Base-by-base conservation (phyloP, 2,888 invertebrate genomes). In the Sesia apiformis region DNA sequence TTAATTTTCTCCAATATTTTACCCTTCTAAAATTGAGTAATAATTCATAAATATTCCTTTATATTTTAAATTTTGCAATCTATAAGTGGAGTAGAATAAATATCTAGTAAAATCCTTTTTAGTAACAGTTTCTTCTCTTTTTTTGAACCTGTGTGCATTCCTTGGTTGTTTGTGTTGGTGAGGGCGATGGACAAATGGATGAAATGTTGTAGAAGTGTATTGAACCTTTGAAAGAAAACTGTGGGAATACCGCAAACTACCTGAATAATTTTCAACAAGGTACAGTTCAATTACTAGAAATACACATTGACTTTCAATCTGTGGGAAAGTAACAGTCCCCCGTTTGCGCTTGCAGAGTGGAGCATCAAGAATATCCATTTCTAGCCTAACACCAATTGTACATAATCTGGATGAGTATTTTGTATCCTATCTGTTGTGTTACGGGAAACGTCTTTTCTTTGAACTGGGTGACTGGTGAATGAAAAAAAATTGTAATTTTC, bases 81-180 rank as follows among this genome's bases (percentile, higher is more conserved):
- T 5, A 8, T 46, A 8, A 4, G 46, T 46, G 46, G 23, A 8
- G 46, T 5, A 23, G 4, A 46, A 46, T 3, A 8, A 46, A 46
- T 46, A 46, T 46, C 23, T 46, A 46, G 46, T 46, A 46, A 46
- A 46, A 46, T 46, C 7, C n/a, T 46, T n/a, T 46, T 46, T 46
- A 74, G 71, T 42, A 6, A 50, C 38, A 50, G 38, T 50, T 50
- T 50, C 23, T 46, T 8, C 23, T 46, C n/a, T 7, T 8, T 46
- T 6, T 38, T 50, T 38, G 8, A 39, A 7, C 64, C 69, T 76
- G 74, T 77, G 77, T 78, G 78, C 69, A 75, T 78, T 75, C 70
- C 76, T 72, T 78, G 70, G 71, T 77, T 82, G 81, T 84, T 81
- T 86, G 84, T 85, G 79, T 81, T 84, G 71, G 82, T 83, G 78